phyloP scores from a whole-genome alignment of 2,888 invertebrate genomes.

The Calameuta idolon region DNA sequence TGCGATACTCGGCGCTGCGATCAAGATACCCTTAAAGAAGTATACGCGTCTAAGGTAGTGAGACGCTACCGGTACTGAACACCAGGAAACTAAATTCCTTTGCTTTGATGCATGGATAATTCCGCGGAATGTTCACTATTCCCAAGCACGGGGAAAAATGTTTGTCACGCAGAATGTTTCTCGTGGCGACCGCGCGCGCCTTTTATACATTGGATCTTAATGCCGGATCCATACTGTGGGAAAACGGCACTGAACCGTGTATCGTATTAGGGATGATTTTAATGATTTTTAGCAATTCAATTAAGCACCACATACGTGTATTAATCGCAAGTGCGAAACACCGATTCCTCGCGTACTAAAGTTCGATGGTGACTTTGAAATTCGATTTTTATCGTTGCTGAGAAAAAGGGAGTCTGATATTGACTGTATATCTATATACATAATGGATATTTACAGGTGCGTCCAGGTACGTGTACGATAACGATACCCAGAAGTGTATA shows the following conservation, averaged over 20 bases:
- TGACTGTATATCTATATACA: not conserved
- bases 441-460: not conserved
- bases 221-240: not conserved
- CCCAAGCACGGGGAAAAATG: constrained; percentile 30
- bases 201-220: not conserved
- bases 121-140: constrained; percentile 38
- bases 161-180: constrained; percentile 21
- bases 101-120: constrained; percentile 35
- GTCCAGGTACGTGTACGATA: not conserved
- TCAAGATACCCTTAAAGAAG: not conserved
- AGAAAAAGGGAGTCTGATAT: not conserved
- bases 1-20: not conserved
- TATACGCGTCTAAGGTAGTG: not conserved
- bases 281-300: not conserved
- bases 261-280: not conserved
- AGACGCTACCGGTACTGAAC: not conserved
- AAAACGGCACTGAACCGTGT: not conserved
- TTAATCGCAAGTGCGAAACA: not conserved
- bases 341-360: not conserved
- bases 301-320: not conserved
- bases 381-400: not conserved
- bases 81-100: constrained; percentile 12
- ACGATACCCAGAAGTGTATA: not conserved
- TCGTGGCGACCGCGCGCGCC: not conserved
- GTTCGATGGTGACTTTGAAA: not conserved